Conservation (phyloP, 2,113 vertebrate species). For the Tenrec ecaudatus region DNA sequence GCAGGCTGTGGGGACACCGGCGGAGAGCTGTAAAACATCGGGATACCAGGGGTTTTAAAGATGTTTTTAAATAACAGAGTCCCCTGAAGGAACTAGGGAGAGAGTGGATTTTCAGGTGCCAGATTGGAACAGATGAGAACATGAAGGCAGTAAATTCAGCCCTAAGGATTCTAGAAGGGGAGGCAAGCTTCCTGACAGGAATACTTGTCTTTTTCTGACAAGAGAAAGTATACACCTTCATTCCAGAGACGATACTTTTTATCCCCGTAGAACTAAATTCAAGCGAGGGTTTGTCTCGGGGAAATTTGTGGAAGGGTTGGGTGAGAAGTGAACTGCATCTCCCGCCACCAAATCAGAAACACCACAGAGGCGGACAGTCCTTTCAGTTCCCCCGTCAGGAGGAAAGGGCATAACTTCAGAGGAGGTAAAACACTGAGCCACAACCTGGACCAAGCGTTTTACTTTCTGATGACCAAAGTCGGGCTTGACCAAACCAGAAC, state of each 20-base stretch:
- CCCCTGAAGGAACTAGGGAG: constrained; percentile 25
- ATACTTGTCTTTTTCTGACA: constrained; percentile 70
- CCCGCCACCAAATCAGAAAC: neutral
- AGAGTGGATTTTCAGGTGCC: constrained; percentile 4
- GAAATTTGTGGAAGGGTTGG: constrained; percentile 64
- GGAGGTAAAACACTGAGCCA: neutral
- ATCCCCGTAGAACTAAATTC: constrained; percentile 55
- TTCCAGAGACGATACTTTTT: constrained; percentile 63
- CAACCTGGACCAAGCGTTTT: neutral
- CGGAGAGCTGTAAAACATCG: neutral
- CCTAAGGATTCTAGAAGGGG: constrained; percentile 68
- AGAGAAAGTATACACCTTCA: constrained; percentile 50
- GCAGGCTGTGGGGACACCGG: fast-evolving
- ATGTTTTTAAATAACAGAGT: constrained; percentile 41
- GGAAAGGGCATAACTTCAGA: neutral
- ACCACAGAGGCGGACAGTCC: neutral
- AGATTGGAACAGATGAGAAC: constrained; percentile 52
- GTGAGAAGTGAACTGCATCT: neutral
- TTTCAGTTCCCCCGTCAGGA: neutral
- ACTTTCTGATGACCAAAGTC: neutral
- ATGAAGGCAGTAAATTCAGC: constrained; percentile 69
- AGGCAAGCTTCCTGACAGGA: constrained; percentile 38
- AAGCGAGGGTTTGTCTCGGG: constrained; percentile 59
- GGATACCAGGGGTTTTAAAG: neutral
- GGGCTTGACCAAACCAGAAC: neutral